These are phyloP conservation scores for Eurystomus glaucurus DNA, from an alignment of 2,797 vertebrate species.

Conservation along the genomic window DNA sequence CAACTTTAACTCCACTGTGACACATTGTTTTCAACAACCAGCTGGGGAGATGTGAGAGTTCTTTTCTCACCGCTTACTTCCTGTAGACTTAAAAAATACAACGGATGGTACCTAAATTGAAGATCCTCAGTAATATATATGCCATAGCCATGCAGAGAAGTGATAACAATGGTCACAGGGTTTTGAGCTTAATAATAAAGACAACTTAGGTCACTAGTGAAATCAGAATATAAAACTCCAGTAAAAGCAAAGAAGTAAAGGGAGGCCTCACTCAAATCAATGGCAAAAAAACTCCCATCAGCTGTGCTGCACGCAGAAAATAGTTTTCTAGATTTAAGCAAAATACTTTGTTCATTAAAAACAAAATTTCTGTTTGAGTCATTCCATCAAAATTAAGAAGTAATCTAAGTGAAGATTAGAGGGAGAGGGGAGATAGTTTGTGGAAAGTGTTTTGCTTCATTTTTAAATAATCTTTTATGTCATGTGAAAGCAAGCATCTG, in stretches of 20 bases:
- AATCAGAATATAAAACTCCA: background rate
- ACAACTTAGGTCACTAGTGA: background rate
- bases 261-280: slow-evolving; percentile 8
- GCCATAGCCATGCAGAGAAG: background rate
- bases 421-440: background rate
- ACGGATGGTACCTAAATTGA: background rate
- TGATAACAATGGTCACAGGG: background rate
- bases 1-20: slow-evolving; percentile 6
- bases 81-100: slow-evolving; percentile 40
- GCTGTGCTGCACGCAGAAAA: slow-evolving; percentile 10
- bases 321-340: background rate
- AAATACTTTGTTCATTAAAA: background rate
- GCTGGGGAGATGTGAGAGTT: background rate
- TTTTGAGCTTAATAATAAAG: slow-evolving; percentile 2
- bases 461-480: slow-evolving; percentile 51
- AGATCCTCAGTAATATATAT: slow-evolving; percentile 8
- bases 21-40: slow-evolving; percentile 32
- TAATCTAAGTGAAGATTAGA: background rate
- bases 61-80: slow-evolving; percentile 47
- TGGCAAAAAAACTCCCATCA: background rate
- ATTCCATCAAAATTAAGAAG: background rate
- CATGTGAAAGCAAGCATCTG: slow-evolving; percentile 41
- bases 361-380: background rate
- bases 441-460: background rate
- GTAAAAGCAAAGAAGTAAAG: slow-evolving; percentile 19